phyloP scores from a whole-genome alignment of 2,797 vertebrate genomes.

The Chiloscyllium punctatum region DNA sequence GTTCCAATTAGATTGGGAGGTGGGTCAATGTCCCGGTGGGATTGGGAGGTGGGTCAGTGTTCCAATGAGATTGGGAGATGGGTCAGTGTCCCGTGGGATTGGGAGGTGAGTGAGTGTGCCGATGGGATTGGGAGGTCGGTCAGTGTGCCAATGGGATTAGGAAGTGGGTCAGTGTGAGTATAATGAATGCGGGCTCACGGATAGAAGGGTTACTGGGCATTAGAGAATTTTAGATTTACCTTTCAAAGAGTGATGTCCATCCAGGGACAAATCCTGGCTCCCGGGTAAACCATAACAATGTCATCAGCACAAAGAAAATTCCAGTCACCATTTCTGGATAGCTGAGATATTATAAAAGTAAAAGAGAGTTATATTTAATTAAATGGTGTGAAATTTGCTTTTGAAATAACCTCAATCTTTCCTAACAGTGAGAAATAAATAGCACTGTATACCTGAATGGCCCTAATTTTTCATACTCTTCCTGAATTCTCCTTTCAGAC shows the following conservation, averaged over 20 bases:
- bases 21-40: background rate
- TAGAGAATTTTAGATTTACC: slow-evolving; percentile 57
- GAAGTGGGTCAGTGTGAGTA: background rate
- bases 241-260: slow-evolving; percentile 93
- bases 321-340: slow-evolving; percentile 94
- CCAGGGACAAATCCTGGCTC: slow-evolving; percentile 94
- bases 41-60: background rate
- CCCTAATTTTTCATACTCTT: slow-evolving; percentile 88
- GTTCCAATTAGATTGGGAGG: background rate
- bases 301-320: slow-evolving; percentile 93
- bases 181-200: background rate
- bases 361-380: background rate
- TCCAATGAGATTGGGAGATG: background rate
- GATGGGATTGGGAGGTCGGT: background rate
- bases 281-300: slow-evolving; percentile 93
- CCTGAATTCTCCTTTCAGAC: slow-evolving; percentile 87
- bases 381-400: no score
- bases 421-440: background rate
- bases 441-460: slow-evolving; percentile 66
- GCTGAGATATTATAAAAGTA: slow-evolving; percentile 52
- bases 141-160: background rate
- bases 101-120: background rate
- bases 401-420: background rate
- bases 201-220: background rate
- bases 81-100: background rate